Conservation (phyloP, 2,113 vertebrate genomes). For the Chelonoidis abingdonii region DNA sequence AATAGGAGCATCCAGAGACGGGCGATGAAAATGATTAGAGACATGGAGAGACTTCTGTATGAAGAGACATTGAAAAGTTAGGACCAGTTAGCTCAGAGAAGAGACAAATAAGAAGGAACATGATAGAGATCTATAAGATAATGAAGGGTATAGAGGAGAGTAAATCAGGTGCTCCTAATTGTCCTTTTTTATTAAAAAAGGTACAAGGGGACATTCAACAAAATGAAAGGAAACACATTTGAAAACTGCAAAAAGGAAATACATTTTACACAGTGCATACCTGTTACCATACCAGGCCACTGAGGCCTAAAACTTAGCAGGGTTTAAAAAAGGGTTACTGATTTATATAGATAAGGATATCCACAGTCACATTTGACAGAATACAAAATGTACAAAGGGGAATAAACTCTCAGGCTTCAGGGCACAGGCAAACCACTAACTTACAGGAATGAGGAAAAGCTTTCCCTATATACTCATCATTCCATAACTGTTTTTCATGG, state of each 20-base stretch:
- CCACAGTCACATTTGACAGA: background rate
- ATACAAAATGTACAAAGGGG: background rate
- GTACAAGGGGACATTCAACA: background rate
- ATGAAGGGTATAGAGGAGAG: background rate
- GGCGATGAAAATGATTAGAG: constrained; percentile 67
- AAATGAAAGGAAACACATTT: background rate
- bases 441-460: background rate
- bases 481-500: background rate
- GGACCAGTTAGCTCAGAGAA: constrained; percentile 23
- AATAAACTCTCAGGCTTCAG: background rate
- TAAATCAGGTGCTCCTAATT: background rate
- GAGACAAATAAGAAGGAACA: constrained; percentile 20
- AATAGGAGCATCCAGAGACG: constrained; percentile 70
- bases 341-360: background rate
- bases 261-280: background rate
- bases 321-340: constrained; percentile 3
- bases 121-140: background rate
- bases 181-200: background rate
- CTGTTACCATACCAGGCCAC: background rate
- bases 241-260: background rate
- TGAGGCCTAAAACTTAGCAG: background rate
- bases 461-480: background rate
- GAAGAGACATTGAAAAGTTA: constrained; percentile 71
- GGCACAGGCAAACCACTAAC: background rate
- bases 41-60: constrained; percentile 71